Evolutionary conservation across 2,113 vertebrate genomes (phyloP).

Genomic region (Mohoua ochrocephala): DNA sequence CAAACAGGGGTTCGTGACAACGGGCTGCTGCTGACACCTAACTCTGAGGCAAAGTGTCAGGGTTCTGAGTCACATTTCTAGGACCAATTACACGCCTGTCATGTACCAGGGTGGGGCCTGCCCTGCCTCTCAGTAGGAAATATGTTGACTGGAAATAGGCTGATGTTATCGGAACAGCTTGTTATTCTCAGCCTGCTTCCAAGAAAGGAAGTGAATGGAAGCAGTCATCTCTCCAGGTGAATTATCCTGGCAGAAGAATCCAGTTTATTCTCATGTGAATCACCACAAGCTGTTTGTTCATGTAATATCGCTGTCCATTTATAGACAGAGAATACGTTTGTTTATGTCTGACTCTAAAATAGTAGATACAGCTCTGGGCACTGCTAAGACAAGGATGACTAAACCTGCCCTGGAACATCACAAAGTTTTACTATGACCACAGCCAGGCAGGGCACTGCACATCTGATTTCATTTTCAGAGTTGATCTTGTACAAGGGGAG

Average conservation of each 20-base stretch:
- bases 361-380: not conserved
- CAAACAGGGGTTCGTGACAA: not conserved
- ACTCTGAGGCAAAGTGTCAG: not conserved
- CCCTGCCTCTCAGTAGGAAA: not conserved
- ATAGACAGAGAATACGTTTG: not conserved
- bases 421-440: not conserved
- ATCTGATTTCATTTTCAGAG: not conserved
- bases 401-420: not conserved
- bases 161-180: slow-evolving; percentile 35
- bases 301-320: not conserved
- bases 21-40: not conserved
- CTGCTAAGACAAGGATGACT: not conserved
- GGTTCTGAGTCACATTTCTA: not conserved
- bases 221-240: slow-evolving; percentile 20
- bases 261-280: slow-evolving; percentile 35
- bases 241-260: slow-evolving; percentile 19
- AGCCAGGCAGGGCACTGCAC: not conserved
- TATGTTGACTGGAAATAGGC: slow-evolving; percentile 1
- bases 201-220: slow-evolving; percentile 42
- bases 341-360: slow-evolving; percentile 16
- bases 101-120: not conserved
- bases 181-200: slow-evolving; percentile 16
- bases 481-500: not conserved
- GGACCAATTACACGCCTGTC: not conserved
- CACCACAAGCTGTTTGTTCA: not conserved